phyloP scores from a whole-genome alignment of 2,888 invertebrate genomes.

The Brachynemurus nebulosus region DNA sequence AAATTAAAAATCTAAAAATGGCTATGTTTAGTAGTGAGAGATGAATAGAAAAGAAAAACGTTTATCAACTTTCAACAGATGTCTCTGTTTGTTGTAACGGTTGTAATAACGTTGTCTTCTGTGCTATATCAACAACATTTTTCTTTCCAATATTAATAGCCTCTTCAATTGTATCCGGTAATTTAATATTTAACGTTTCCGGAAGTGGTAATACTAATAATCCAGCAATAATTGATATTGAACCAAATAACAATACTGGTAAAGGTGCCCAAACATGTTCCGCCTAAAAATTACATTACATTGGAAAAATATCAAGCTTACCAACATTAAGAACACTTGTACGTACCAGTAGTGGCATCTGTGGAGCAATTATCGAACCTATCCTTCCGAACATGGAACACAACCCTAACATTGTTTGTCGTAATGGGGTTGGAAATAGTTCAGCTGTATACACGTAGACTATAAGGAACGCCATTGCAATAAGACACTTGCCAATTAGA shows the following conservation, averaged over 20 bases:
- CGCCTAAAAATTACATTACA: no score
- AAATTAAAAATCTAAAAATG: no score
- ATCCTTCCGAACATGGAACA: slow-evolving; percentile 53
- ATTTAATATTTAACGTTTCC: slow-evolving; percentile 50
- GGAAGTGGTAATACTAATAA: slow-evolving; percentile 49
- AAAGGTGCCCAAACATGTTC: slow-evolving; percentile 28
- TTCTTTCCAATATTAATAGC: slow-evolving; percentile 38
- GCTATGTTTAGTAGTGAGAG: no score
- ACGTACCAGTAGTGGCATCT: slow-evolving; percentile 51
- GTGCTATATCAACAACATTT: no score
- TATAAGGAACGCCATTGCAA: slow-evolving; percentile 48
- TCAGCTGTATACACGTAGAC: slow-evolving; percentile 54
- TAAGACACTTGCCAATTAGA: slow-evolving; percentile 49
- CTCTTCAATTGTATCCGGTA: slow-evolving; percentile 54
- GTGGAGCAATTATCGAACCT: slow-evolving; percentile 50
- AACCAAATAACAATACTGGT: slow-evolving; percentile 49
- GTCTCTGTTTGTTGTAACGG: no score
- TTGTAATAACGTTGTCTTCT: no score
- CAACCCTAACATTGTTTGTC: slow-evolving; percentile 45
- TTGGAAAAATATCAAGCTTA: no score
- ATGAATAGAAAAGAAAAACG: no score
- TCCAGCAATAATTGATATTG: slow-evolving; percentile 44
- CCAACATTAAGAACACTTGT: no score
- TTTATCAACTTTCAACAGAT: no score
- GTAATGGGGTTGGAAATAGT: slow-evolving; percentile 48